Evolutionary conservation across 2,113 vertebrate genomes (phyloP).

Genomic region (Penelope pileata): DNA sequence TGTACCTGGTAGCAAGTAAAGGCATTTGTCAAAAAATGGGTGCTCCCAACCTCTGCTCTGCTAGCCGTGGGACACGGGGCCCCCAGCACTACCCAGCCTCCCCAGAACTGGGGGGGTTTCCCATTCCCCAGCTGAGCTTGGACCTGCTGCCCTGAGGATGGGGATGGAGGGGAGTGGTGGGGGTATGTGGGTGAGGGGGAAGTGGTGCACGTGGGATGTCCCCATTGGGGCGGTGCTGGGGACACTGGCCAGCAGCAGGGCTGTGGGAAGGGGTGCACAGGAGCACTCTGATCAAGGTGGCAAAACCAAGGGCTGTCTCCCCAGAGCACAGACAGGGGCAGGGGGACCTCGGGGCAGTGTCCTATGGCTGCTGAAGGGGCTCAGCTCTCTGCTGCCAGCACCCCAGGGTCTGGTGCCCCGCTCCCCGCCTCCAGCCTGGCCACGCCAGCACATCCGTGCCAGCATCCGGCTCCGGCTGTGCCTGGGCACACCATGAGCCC

Average conservation of each 20-base stretch:
- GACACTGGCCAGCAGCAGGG: not conserved
- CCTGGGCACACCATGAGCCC: not conserved
- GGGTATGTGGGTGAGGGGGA: accelerated
- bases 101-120: not conserved
- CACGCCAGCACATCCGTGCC: slow-evolving; percentile 69
- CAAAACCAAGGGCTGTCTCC: not conserved
- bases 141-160: not conserved
- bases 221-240: not conserved
- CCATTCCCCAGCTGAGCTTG: not conserved
- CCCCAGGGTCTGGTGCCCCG: not conserved
- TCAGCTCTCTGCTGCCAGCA: not conserved
- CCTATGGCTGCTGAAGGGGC: not conserved
- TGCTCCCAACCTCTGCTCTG: not conserved
- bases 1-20: slow-evolving; percentile 75
- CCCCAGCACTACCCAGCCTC: not conserved
- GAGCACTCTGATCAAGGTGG: not conserved
- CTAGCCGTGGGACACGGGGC: accelerated
- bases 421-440: not conserved
- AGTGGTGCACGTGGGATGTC: not conserved
- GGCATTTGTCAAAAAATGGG: slow-evolving; percentile 60
- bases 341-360: not conserved
- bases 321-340: not conserved
- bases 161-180: not conserved
- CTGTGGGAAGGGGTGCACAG: not conserved
- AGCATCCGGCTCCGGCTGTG: slow-evolving; percentile 68